These are phyloP conservation scores for Dynastes maya DNA, from an alignment of 2,888 invertebrate species.

Conservation along the genomic window DNA sequence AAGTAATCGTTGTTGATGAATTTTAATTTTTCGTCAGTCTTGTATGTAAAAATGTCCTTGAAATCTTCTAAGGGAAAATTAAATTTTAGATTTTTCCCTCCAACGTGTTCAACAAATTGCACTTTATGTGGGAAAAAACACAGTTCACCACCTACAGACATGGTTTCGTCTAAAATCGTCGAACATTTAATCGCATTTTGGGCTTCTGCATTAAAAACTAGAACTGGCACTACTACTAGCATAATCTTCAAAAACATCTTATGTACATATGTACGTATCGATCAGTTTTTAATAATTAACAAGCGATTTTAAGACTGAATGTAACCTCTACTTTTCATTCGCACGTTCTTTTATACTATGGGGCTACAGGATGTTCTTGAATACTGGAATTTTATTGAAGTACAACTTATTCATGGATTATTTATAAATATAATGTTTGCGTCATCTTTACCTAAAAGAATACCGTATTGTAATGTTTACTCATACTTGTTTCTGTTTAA, in stretches of 20 bases:
- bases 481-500: too few species aligned
- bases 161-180: not conserved
- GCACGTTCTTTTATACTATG: too few species aligned
- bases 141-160: not conserved
- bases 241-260: not conserved
- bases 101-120: slow-evolving; percentile 1
- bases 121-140: slow-evolving; percentile 1
- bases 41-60: not conserved
- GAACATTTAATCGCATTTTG: not conserved
- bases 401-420: too few species aligned
- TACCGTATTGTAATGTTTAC: too few species aligned
- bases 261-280: not conserved
- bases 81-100: not conserved
- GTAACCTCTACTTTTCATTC: too few species aligned
- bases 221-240: not conserved
- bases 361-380: too few species aligned
- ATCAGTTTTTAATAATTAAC: not conserved
- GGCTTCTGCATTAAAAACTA: not conserved
- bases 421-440: too few species aligned
- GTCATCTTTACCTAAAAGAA: too few species aligned
- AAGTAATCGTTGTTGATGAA: not conserved
- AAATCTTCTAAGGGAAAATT: slow-evolving; percentile 2
- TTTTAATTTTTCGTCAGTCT: not conserved
- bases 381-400: too few species aligned
- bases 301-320: too few species aligned